Base-by-base conservation (phyloP, 2,797 vertebrate genomes). In the Furcifer pardalis region DNA sequence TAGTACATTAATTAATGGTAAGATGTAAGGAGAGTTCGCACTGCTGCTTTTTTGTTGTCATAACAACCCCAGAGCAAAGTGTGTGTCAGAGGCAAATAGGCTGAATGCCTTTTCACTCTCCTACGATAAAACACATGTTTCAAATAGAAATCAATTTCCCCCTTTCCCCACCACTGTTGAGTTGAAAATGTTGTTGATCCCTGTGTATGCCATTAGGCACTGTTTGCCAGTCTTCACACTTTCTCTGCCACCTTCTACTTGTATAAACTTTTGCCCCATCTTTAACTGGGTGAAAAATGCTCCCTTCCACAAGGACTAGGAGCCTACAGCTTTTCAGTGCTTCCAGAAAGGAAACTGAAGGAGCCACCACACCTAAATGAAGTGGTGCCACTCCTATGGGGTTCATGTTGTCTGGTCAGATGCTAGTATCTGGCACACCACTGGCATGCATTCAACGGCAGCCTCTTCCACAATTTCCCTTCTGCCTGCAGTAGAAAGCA, bases 51-150 rank as follows among this genome's bases (percentile, higher is more conserved):
- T 88, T 90, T 89, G 88, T 93, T 95, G 79, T 91, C 90, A 92
- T 93, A 92, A 94, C 84, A 94, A 86, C 91, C 90, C 91, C n/a
- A 44, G 75, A 44, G 95, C 89, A 95, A 95, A 94, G 95, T 91
- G 90, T 86, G 52, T 92, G 80, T 87, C 77, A 92, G 91, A 90
- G 42, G 84, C 59, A 40, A 88, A 89, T 94, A 86, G 72, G 81
- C 42, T 78, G 72, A 69, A 75, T 85, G 85, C 90, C 84, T 92
- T 93, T 82, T 69, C 66, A 10, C 90, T 91, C 46, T 91, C 46
- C 62, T 7, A 4, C 69, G 85, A 90, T 83, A 91, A 83, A 82
- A 75, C 87, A 90, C 60, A 27, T 90, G 35, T 32, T 46, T 65
- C 82, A 19, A 56, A 90, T 49, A 76, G 89, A 94, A 94, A 92